These are phyloP conservation scores for Illadopsis cleaveri DNA, from an alignment of 2,113 vertebrate genomes.

Conservation along the genomic window DNA sequence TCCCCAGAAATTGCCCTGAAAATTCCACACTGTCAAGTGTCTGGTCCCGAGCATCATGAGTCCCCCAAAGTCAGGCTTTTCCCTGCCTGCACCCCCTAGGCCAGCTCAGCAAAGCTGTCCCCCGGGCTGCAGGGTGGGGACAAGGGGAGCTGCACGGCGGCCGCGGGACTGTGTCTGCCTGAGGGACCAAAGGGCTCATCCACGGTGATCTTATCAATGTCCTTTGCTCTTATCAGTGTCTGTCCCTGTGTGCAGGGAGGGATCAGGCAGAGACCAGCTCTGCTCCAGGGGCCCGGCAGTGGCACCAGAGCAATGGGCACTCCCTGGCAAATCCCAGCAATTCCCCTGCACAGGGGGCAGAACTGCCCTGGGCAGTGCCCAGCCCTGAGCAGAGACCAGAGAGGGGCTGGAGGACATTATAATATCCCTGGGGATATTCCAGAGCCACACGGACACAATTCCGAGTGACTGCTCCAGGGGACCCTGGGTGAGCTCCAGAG, in stretches of 20 bases:
- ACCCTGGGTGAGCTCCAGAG: not conserved
- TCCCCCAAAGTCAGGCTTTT: not conserved
- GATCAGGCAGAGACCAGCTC: accelerated
- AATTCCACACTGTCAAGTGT: not conserved
- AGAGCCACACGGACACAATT: not conserved
- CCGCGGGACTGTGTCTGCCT: no score
- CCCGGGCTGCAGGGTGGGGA: not conserved
- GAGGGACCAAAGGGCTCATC: not conserved
- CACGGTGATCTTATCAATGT: accelerated
- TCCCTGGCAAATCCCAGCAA: not conserved
- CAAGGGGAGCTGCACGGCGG: accelerated
- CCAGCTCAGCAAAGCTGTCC: not conserved
- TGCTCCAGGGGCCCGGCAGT: not conserved
- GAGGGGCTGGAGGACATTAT: no score
- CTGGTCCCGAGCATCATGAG: accelerated
- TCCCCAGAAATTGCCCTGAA: not conserved
- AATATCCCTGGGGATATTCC: not conserved
- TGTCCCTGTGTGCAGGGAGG: not conserved
- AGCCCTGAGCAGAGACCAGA: not conserved
- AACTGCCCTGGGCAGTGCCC: not conserved
- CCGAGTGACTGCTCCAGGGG: not conserved
- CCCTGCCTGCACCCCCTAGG: no score
- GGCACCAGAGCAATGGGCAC: not conserved
- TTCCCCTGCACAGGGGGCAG: not conserved
- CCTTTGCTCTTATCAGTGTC: not conserved